Conservation (phyloP, 2,888 invertebrate genomes). For the Molorchus minor region DNA sequence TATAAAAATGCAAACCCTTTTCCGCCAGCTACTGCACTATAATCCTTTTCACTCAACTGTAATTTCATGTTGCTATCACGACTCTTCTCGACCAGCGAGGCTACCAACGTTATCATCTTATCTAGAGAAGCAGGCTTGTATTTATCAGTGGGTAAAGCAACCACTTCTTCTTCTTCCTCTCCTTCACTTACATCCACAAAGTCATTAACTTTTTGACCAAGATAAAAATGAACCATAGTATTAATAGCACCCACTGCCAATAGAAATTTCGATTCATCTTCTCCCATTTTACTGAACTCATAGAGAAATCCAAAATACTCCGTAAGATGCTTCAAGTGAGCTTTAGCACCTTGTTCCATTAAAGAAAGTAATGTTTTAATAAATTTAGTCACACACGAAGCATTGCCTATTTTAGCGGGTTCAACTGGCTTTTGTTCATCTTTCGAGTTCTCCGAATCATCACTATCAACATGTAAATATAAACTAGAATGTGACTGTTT, state of each 20-base stretch:
- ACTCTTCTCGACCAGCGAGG: slow-evolving; percentile 88
- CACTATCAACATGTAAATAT: slow-evolving; percentile 69
- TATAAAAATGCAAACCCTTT: slow-evolving; percentile 95
- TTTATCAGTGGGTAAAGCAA: slow-evolving; percentile 75
- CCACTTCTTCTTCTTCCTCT: slow-evolving; percentile 75
- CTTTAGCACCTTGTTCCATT: slow-evolving; percentile 88
- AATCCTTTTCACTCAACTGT: slow-evolving; percentile 80
- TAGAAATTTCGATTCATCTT: slow-evolving; percentile 90
- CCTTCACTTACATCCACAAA: slow-evolving; percentile 78
- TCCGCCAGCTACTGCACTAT: slow-evolving; percentile 83
- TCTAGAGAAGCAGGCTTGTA: slow-evolving; percentile 90
- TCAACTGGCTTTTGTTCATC: slow-evolving; percentile 67
- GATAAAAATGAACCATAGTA: slow-evolving; percentile 90
- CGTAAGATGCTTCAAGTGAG: slow-evolving; percentile 86
- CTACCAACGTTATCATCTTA: slow-evolving; percentile 94
- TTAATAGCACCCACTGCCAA: slow-evolving; percentile 88
- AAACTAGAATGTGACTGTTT: slow-evolving; percentile 71
- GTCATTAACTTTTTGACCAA: slow-evolving; percentile 82
- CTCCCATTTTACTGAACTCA: slow-evolving; percentile 95
- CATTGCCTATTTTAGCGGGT: slow-evolving; percentile 70
- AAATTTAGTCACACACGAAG: slow-evolving; percentile 92
- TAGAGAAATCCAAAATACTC: slow-evolving; percentile 93
- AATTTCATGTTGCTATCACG: slow-evolving; percentile 79
- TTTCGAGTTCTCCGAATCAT: slow-evolving; percentile 61
- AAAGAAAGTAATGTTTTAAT: slow-evolving; percentile 86